Evolutionary conservation across 1,140 invertebrate genomes (phyloP), one percentile per base, ranked within the genome.

Genomic region (Aphidius gifuensis): DNA sequence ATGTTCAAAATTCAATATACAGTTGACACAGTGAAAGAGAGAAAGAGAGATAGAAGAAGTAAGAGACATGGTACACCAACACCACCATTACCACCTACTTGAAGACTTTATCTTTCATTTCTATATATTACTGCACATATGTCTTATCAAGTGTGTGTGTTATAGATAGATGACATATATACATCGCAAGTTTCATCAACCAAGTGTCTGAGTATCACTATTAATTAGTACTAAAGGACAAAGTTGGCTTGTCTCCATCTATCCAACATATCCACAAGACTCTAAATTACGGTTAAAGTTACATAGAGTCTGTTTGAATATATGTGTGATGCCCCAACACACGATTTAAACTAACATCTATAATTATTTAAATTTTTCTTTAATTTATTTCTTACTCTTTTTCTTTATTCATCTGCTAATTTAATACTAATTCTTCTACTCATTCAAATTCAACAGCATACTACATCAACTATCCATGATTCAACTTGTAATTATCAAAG

Each of bases 281-380:
- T 67, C 46, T 65, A 67, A 69, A 69, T 69, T 69, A 69, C 65
- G 56, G 63, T 55, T 39, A 42, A 69, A 69, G 65, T 69, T 66
- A 69, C 58, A 42, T 58, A 48, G 40, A n/a, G 39, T 55, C 44
- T 54, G 51, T 16, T 16, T 16, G 16, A 16, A 32, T 32, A 32
- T 32, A 44, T 9, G 45, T 44, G 3, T 23, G 21, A 16, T 16
- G 16, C 16, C 40, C 45, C 40, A 42, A 42, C 32, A 46, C 49
- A 5, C 38, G 1, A 49, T 23, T 9, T 51, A 5, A 3, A 44
- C 46, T 32, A 32, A 38, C 23, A 38, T 39, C 40, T 39, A 9
- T 4, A 46, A 9, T 16, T 16, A 16, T 16, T 16, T 16, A 9
- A 9, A n/a, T 56, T 43, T 56, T 32, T 32, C 4, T 32, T 32